These are phyloP conservation scores for Bombus pyrosoma DNA, from an alignment of 1,140 invertebrate species.

Conservation along the genomic window DNA sequence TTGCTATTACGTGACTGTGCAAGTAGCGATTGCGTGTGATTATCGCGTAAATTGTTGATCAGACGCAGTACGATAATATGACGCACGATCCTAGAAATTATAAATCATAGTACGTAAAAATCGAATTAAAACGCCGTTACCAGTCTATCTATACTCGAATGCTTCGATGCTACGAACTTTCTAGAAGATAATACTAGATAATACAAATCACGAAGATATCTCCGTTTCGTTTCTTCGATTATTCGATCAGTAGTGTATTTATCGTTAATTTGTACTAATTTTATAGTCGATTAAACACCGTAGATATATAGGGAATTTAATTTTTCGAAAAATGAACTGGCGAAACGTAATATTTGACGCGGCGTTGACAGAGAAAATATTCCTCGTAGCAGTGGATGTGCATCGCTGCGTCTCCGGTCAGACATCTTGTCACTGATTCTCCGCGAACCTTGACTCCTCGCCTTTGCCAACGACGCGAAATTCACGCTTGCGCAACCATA, in stretches of 20 bases:
- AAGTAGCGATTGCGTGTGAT: neutral
- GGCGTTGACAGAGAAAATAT: neutral
- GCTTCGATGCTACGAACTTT: too few species aligned
- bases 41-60: constrained; percentile 3
- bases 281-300: neutral
- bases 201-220: too few species aligned
- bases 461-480: constrained; percentile 49
- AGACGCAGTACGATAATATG: neutral
- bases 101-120: too few species aligned
- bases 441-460: constrained; percentile 48
- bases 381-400: neutral
- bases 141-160: neutral
- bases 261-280: neutral
- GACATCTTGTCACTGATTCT: constrained; percentile 51
- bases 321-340: neutral
- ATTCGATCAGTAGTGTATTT: neutral
- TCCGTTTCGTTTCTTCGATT: too few species aligned
- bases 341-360: neutral
- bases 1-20: neutral
- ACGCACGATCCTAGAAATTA: neutral
- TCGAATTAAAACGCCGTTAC: neutral
- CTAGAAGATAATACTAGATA: too few species aligned
- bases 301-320: neutral
- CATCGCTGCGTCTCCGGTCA: constrained; percentile 1
- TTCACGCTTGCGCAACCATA: constrained; percentile 59